Percentiles rank a stretch among this genome's conserved stretches.
These are phyloP conservation scores for Rhagium mordax DNA, from an alignment of 2,888 invertebrate species.

Conservation along the genomic window DNA sequence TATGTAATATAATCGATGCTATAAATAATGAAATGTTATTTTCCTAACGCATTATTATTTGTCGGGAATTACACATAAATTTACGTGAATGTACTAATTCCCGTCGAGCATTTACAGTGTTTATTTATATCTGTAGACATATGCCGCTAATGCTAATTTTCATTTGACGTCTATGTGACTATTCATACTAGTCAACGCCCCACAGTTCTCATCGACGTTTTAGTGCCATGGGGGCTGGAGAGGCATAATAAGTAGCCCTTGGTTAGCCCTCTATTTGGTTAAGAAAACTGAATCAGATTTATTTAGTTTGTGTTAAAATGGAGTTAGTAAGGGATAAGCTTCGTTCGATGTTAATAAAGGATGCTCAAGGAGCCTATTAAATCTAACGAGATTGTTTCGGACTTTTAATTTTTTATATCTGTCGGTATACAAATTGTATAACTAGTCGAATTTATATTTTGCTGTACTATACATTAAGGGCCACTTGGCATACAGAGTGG, in stretches of 20 bases:
- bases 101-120: background rate
- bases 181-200: constrained; percentile 15
- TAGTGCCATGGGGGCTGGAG: background rate
- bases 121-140: constrained; percentile 24
- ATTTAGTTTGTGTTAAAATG: constrained; percentile 16
- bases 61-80: background rate
- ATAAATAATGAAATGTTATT: background rate
- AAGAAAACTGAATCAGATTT: constrained; percentile 33
- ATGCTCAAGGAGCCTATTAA: background rate
- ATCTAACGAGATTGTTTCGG: background rate
- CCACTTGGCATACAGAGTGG: no score
- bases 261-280: constrained; percentile 30
- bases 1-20: background rate
- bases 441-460: no score
- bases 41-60: constrained; percentile 1
- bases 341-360: background rate
- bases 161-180: background rate
- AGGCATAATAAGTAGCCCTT: constrained; percentile 21
- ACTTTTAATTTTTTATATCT: background rate
- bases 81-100: constrained; percentile 10
- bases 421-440: no score
- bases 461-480: no score
- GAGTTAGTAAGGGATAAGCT: constrained; percentile 16
- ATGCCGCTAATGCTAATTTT: constrained; percentile 21
- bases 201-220: background rate